A percentile compares a stretch with the other conserved stretches of the same genome.
Evolutionary conservation across 2,113 vertebrate genomes (phyloP).

Genomic region (Tetrax tetrax): DNA sequence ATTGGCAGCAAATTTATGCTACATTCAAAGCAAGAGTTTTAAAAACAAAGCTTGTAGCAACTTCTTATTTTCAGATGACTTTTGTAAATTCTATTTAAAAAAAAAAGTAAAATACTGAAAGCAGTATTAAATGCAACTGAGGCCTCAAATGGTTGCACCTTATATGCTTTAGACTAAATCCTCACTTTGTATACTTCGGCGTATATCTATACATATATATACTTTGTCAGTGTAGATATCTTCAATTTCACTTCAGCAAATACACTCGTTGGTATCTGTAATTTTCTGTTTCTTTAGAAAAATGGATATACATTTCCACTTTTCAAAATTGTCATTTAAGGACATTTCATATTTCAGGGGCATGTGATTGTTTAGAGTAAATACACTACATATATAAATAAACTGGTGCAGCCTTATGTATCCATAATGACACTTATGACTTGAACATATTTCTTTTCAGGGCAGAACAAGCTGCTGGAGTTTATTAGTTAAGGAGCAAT

Average conservation of each 20-base stretch:
- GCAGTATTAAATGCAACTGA: not conserved
- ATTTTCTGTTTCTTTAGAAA: not conserved
- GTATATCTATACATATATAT: not conserved
- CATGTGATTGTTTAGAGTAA: not conserved
- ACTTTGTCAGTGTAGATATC: not conserved
- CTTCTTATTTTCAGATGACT: not conserved
- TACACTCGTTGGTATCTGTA: not conserved
- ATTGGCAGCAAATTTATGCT: not conserved
- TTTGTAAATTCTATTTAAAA: not conserved
- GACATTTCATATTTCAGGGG: not conserved
- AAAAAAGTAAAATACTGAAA: not conserved
- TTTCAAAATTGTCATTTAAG: not conserved
- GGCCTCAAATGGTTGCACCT: not conserved
- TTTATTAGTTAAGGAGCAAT: not conserved
- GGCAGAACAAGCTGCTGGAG: not conserved
- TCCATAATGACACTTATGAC: not conserved
- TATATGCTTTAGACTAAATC: not conserved
- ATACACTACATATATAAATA: not conserved
- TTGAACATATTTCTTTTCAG: not conserved
- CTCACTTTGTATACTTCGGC: not conserved
- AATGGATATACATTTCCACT: not conserved
- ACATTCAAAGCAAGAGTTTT: not conserved
- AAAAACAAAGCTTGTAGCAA: not conserved
- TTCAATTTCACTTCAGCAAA: not conserved
- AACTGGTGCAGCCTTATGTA: not conserved